Evolutionary conservation across 2,888 invertebrate genomes (phyloP), one percentile per base, ranked within the genome.

Genomic region (Steinernema carpocapsae): DNA sequence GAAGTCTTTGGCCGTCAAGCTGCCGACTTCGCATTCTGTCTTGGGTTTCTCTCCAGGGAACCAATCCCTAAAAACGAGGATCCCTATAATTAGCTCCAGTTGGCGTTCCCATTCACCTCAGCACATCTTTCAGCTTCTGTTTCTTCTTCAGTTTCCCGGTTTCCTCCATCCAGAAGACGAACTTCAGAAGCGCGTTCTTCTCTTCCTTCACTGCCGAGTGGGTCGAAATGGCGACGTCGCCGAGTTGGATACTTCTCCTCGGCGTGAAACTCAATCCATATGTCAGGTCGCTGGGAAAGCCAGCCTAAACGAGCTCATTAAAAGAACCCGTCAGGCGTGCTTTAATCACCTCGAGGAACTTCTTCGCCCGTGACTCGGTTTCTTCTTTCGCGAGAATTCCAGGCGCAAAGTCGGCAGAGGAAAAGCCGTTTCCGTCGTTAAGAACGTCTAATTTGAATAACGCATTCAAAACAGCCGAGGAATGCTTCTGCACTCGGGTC

Each of bases 401-500:
- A 6, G 56, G 56, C 56, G 26, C 14, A 26, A 56, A 56, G 26
- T 56, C 56, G 1, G 22, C 56, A 4, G 56, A 12, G 22, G 56
- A 10, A 26, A 56, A 56, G 4, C 56, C 56, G 22, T 26, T 1
- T 3, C 56, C 56, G 12, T 24, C 56, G 56, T 56, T 56, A 22
- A 56, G 56, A 4, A 56, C 56, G 6, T 56, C 56, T 26, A 56
- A 56, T 56, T 56, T 56, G 56, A 56, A 56, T 17, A 56, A 19
- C 56, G 56, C 26, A 19, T 56, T 56, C 26, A 10, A 56, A 10
- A 56, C 56, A 22, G 56, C 56, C 26, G 56, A 56, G 56, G 56
- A 56, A 19, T 56, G 56, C 56, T 56, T 56, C 56, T 56, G 56
- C 26, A 24, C 26, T 3, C 56, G 56, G 56, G 26, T 56, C 56